Evolutionary conservation across 2,797 vertebrate species (phyloP), one percentile per base, ranked within the genome.

Genomic region (Poeciliopsis turneri): DNA sequence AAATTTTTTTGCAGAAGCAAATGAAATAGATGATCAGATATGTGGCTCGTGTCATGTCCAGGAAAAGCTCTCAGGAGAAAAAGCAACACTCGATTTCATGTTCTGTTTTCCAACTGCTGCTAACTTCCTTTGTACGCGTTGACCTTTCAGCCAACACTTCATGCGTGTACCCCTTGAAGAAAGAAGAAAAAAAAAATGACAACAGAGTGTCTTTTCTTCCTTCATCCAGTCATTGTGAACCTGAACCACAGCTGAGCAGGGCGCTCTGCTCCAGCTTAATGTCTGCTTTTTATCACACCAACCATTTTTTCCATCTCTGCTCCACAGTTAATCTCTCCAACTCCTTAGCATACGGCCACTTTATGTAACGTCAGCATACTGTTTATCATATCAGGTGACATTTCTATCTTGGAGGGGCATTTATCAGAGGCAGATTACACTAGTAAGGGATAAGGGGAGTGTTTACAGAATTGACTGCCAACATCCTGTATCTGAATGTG

Each of bases 361-460:
- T 94, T 93, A 94, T 91, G 93, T 94, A 93, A 93, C 80, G 86
- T 90, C 91, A 91, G 93, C 91, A 91, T 86, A 85, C 86, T 90
- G 88, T 92, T 92, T 94, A 94, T 92, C 93, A 93, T 94, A 95
- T 96, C 94, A 95, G 95, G 94, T 95, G 94, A 94, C 95, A 93
- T 94, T 94, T 93, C 92, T 94, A 94, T 95, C 94, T 94, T 93
- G 94, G 92, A 95, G 93, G 88, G 89, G 94, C 92, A 92, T 95
- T 95, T 95, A 96, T 96, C 95, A 94, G 93, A 92, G 90, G 92
- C 92, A 95, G 94, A 95, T 95, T 94, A 94, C 90, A 94, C 92
- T 92, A 86, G 88, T 93, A 91, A 92, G 90, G 92, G 92, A 94
- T 93, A 94, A 95, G 91, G 84, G 88, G 92, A 93, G 94, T 95